These are phyloP conservation scores for Oxytorus armatus DNA, from an alignment of 2,888 invertebrate species.

Conservation along the genomic window DNA sequence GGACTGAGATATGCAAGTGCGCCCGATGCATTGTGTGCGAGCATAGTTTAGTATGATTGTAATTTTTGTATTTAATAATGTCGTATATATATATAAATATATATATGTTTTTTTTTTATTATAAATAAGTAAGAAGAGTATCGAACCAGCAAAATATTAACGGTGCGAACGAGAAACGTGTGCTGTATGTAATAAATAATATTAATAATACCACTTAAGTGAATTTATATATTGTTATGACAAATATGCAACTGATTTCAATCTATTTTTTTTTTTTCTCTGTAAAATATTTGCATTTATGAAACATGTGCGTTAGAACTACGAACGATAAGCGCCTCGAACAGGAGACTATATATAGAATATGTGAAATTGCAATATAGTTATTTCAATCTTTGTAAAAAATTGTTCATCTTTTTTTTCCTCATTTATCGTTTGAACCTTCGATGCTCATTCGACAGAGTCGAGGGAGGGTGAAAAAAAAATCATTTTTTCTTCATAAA, in stretches of 20 bases:
- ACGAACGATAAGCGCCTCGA: slow-evolving; percentile 18
- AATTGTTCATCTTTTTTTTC: slow-evolving; percentile 16
- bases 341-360: slow-evolving; percentile 48
- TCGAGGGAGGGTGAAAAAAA: too few species aligned
- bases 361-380: slow-evolving; percentile 60
- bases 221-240: slow-evolving; percentile 82
- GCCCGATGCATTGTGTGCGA: slow-evolving; percentile 61
- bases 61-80: slow-evolving; percentile 79
- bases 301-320: slow-evolving; percentile 20
- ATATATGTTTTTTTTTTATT: slow-evolving; percentile 36
- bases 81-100: slow-evolving; percentile 47
- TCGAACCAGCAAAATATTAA: slow-evolving; percentile 66
- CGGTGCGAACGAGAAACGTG: slow-evolving; percentile 80
- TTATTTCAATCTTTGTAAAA: slow-evolving; percentile 63
- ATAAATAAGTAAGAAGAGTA: slow-evolving; percentile 34
- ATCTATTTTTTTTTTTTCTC: slow-evolving; percentile 17
- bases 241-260: slow-evolving; percentile 81
- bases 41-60: slow-evolving; percentile 72
- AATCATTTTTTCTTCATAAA: too few species aligned
- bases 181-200: slow-evolving; percentile 77
- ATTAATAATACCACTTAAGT: slow-evolving; percentile 70
- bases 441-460: background rate
- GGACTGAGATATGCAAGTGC: slow-evolving; percentile 65
- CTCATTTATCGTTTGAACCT: background rate
- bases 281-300: slow-evolving; percentile 59